Evolutionary conservation across 2,113 vertebrate genomes (phyloP), one percentile per base, ranked within the genome.

Genomic region (Redunca redunca): DNA sequence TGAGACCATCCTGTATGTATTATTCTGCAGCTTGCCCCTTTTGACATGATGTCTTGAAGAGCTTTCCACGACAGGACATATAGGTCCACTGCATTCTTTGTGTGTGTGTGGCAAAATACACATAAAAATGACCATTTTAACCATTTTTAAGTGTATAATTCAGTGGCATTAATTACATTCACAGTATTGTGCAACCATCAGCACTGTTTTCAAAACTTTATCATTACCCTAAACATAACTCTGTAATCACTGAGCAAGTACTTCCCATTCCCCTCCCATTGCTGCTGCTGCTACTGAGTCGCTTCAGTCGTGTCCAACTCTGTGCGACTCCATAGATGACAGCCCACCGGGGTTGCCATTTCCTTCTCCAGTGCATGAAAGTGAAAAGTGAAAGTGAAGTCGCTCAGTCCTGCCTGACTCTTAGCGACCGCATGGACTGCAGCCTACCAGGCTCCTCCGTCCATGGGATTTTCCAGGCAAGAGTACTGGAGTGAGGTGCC

Each of bases 381-480:
- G 26, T 60, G 26, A 60, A 60, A 60, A 30, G 58, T 30, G 28
- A 30, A 62, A 62, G 28, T 13, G 28, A 62, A 62, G 60, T 30
- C 2, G 6, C 6, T 62, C 28, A 15, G 1, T 62, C 28, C 0
- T 62, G 60, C 16, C 60, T 0, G 1, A 62, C 14, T 16, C 28
- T 62, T 7, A 62, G 28, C 2, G 1, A 62, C 28, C 60, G 28
- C 60, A 62, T 15, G 6, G 60, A 62, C 60, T 33, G 30, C 14
- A 62, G 60, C 60, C 30, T 16, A 33, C 30, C 14, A 62, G 60
- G 60, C 60, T 62, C 25, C 11, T 28, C 60, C 0, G 3, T 33
- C 30, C 60, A 62, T 33, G 28, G 60, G 60, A 33, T 62, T 62
- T 62, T 62, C 28, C 30, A 62, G 60, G 60, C 60, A 62, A 33